phyloP scores from a whole-genome alignment of 2,888 invertebrate species.

The Empis livida region DNA sequence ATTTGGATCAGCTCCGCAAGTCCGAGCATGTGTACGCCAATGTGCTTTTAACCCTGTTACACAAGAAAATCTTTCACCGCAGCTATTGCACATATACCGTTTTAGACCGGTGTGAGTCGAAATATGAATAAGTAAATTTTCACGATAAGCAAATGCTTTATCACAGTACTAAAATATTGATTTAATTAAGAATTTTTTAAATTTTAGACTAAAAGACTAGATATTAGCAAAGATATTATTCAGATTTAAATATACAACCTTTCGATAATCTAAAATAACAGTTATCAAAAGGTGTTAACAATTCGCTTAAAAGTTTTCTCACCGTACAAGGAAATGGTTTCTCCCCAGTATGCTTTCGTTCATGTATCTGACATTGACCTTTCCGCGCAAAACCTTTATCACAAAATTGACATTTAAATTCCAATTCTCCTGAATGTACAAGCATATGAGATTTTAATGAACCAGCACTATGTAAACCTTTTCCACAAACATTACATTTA shows the following conservation, averaged over 20 bases:
- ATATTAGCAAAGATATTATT: too few species aligned
- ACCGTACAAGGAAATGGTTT: background rate
- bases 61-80: conserved; percentile 1
- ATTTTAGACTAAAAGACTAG: background rate
- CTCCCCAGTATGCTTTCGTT: background rate
- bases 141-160: background rate
- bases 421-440: conserved; percentile 22
- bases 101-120: background rate
- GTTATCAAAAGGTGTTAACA: too few species aligned
- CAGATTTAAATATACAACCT: too few species aligned
- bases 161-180: background rate
- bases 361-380: background rate
- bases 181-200: background rate
- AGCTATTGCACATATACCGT: background rate
- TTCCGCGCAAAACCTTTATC: background rate
- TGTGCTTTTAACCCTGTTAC: background rate
- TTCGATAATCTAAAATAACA: too few species aligned
- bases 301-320: background rate
- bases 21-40: background rate
- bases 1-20: background rate
- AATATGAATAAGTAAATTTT: background rate
- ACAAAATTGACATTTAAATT: background rate
- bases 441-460: conserved; percentile 37
- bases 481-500: conserved; percentile 33
- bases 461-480: conserved; percentile 34